These are phyloP conservation scores for Orchestia grillus DNA, from an alignment of 1,140 invertebrate genomes.

Conservation along the genomic window DNA sequence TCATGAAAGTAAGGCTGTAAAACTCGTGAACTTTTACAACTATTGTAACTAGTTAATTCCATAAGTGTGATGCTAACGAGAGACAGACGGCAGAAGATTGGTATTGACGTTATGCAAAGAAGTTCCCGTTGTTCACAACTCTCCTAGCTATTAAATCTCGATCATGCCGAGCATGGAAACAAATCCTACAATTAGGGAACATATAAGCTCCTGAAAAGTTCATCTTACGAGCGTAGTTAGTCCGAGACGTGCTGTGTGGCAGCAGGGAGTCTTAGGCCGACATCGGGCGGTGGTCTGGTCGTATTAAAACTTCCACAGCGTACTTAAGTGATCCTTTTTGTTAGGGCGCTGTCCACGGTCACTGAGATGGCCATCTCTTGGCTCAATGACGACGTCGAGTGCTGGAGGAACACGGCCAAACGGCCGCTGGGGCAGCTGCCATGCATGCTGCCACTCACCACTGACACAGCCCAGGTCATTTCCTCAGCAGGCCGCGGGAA, in stretches of 20 bases:
- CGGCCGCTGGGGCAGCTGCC: no score
- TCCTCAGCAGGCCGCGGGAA: no score
- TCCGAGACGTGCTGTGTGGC: background rate
- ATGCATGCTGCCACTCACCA: no score
- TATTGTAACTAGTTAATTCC: no score
- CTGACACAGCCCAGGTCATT: no score
- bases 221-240: background rate
- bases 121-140: background rate
- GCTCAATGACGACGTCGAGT: background rate
- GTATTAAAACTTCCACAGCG: background rate
- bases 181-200: background rate
- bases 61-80: no score
- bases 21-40: no score
- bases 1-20: no score
- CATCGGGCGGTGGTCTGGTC: background rate
- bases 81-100: no score
- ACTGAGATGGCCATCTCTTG: background rate
- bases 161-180: background rate
- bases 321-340: background rate
- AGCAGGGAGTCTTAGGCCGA: background rate
- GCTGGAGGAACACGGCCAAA: no score
- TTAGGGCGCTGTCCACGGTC: background rate
- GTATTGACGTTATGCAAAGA: background rate
- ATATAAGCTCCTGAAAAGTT: background rate
- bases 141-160: background rate